Evolutionary conservation across 1,140 invertebrate genomes (phyloP), one percentile per base, ranked within the genome.

Genomic region (Cydia strobilella): DNA sequence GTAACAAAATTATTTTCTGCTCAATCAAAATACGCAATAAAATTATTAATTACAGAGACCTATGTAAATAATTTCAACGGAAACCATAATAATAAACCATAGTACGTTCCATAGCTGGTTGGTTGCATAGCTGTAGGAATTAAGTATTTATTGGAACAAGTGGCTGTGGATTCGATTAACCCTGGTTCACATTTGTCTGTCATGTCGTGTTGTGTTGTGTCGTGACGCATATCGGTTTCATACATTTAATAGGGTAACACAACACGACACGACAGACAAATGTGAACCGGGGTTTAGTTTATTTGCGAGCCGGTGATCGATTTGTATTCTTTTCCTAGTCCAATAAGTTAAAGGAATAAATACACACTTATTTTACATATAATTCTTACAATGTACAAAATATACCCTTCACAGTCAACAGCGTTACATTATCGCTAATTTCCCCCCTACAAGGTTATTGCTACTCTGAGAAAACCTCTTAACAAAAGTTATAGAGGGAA

Each of bases 391-490:
- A 39, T 69, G 42, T 69, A 69, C n/a, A 69, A 69, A 69, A 69
- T 69, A 69, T 69, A 69, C 65, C 65, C 65, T 69, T 69, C 65
- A 69, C 65, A 69, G 65, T 69, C 65, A 69, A 69, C 65, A 69
- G 65, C 65, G 65, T 42, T 69, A 69, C 31, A 35, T 18, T 35
- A 3, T 39, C 65, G 65, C 65, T 69, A n/a, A 27, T 18, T 18
- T 12, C 65, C 65, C 65, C 65, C 69, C 10, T 2, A 72, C 35
- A 48, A 18, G 51, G 15, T 54, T n/a, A n/a, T n/a, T 59, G 20
- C 6, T 59, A 20, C 18, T 20, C 18, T 59, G n/a, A 20, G 18
- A 59, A 20, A 20, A 20, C 3, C 18, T 20, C 18, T 48, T n/a
- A n/a, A n/a, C n/a, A n/a, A n/a, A n/a, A n/a, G n/a, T n/a, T n/a